These are phyloP conservation scores for Euwallacea fornicatus DNA, from an alignment of 1,140 invertebrate species.

Conservation along the genomic window DNA sequence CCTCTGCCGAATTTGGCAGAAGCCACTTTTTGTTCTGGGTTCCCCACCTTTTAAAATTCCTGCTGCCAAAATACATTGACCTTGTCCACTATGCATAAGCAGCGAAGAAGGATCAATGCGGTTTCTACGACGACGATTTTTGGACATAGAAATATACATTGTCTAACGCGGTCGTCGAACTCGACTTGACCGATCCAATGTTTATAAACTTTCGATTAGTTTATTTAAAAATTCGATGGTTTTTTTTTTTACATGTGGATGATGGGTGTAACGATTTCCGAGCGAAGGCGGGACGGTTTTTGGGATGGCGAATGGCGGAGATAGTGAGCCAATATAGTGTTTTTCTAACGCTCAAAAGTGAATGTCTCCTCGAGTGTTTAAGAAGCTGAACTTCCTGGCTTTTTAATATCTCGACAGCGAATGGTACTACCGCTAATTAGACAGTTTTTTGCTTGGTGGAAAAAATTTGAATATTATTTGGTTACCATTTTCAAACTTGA, in stretches of 20 bases:
- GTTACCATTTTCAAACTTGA: constrained; percentile 4
- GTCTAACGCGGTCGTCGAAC: constrained; percentile 28
- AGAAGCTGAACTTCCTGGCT: constrained; percentile 6
- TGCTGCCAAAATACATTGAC: constrained; percentile 37
- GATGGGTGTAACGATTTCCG: too few relatives aligned
- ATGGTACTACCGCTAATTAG: neutral
- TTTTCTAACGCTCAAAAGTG: constrained; percentile 3
- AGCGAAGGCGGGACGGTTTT: too few relatives aligned
- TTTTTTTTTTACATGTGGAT: too few relatives aligned
- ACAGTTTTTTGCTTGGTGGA: neutral
- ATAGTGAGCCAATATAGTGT: neutral
- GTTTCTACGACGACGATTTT: constrained; percentile 27
- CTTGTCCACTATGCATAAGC: constrained; percentile 33
- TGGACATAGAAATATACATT: constrained; percentile 28
- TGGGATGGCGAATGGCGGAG: too few relatives aligned
- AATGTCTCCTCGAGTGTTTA: constrained; percentile 1
- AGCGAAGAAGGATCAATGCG: constrained; percentile 19
- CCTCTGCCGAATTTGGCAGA: constrained; percentile 35
- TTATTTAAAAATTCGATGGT: too few relatives aligned
- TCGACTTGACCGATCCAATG: neutral
- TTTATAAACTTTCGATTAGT: constrained; percentile 31
- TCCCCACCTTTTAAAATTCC: constrained; percentile 36
- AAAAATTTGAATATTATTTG: constrained; percentile 6
- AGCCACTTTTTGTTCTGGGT: constrained; percentile 35
- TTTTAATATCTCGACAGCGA: constrained; percentile 2